Conservation (phyloP, 2,113 vertebrate genomes). For the Bos taurus region DNA sequence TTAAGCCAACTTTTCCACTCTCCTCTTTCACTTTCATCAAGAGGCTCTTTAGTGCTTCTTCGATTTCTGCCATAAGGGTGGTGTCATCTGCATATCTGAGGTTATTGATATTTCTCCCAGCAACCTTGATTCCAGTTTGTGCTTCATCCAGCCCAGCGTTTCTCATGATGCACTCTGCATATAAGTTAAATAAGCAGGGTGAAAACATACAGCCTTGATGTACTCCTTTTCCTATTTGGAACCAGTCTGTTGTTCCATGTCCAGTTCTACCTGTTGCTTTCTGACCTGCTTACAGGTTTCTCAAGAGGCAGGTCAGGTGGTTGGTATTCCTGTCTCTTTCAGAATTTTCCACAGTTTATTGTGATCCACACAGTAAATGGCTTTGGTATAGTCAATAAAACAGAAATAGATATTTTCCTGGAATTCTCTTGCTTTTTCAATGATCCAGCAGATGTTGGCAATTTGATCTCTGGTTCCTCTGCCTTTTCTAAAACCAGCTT, state of each 20-base stretch:
- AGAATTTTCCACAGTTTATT: not conserved
- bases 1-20: not conserved
- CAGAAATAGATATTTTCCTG: not conserved
- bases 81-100: not conserved
- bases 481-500: not conserved
- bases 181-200: not conserved
- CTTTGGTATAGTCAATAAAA: not conserved
- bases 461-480: not conserved
- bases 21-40: not conserved
- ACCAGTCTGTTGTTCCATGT: not conserved
- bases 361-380: not conserved
- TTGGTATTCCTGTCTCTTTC: not conserved
- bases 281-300: not conserved
- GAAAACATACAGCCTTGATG: fast-evolving
- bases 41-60: not conserved
- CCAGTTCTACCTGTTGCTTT: not conserved
- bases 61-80: not conserved
- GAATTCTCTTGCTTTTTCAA: not conserved
- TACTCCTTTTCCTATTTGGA: not conserved
- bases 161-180: not conserved
- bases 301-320: not conserved
- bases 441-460: not conserved
- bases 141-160: not conserved
- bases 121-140: not conserved
- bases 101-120: not conserved